Evolutionary conservation across 2,888 invertebrate genomes (phyloP).

Genomic region (Mamestra brassicae): DNA sequence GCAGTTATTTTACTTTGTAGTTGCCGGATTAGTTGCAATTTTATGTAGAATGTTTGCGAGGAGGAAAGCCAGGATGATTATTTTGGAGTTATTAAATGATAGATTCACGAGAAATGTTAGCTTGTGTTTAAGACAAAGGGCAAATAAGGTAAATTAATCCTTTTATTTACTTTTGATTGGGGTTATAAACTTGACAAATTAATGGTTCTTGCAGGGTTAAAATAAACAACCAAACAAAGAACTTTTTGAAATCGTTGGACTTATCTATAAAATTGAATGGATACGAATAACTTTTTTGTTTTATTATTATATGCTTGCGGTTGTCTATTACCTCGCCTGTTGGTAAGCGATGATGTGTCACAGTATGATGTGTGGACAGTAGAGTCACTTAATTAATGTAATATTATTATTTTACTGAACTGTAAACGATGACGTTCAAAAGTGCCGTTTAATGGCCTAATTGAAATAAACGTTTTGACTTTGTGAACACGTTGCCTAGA

Average conservation of each 20-base stretch:
- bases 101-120: not conserved
- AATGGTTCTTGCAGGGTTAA: not conserved
- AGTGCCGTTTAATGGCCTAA: too few relatives aligned
- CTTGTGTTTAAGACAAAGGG: not conserved
- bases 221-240: not conserved
- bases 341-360: not conserved
- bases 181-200: not conserved
- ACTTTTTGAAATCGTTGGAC: not conserved
- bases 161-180: not conserved
- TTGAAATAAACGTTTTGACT: too few relatives aligned
- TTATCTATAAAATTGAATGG: not conserved
- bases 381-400: too few relatives aligned
- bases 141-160: not conserved
- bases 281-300: too few relatives aligned
- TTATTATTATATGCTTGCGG: too few relatives aligned
- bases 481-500: too few relatives aligned
- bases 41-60: slow-evolving; percentile 18
- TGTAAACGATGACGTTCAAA: too few relatives aligned
- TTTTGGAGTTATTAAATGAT: not conserved
- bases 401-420: too few relatives aligned
- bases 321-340: not conserved
- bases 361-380: too few relatives aligned
- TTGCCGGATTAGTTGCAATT: slow-evolving; percentile 43
- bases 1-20: slow-evolving; percentile 45
- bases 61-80: slow-evolving; percentile 2